Evolutionary conservation across 2,888 invertebrate genomes (phyloP), one percentile per base, ranked within the genome.

Genomic region (Sinhomidia bicolor): DNA sequence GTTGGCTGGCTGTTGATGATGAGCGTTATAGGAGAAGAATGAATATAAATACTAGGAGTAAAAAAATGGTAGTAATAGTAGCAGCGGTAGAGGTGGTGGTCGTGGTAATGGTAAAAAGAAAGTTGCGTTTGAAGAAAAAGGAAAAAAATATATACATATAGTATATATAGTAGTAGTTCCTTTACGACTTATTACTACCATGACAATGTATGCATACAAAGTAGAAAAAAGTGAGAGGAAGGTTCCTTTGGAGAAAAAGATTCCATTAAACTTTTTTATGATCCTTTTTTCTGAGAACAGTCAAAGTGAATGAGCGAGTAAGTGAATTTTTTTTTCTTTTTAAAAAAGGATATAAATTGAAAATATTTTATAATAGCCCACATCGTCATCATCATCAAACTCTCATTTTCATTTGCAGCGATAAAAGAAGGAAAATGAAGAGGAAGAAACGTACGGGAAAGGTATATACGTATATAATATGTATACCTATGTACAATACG

Each of bases 181-280:
- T 68, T 68, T 68, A 68, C 32, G 65, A 68, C 36, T 32, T 32
- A 68, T 32, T 68, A 68, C 36, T 68, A 68, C 36, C 3, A 47
- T 2, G 71, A 74, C 47, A 44, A 44, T 74, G 44, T 23, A 74
- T 74, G 74, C 74, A 74, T 74, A 44, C 74, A 20, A 74, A 74
- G 7, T 62, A 68, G 36, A 68, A 41, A 68, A 36, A 41, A 3
- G 14, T n/a, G n/a, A 68, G 6, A 74, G 44, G 74, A 44, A 74
- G 74, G 74, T 26, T 74, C 47, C 14, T 14, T 51, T n/a, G n/a
- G 47, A 74, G 68, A 82, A 82, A 47, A 71, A 82, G 47, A 82
- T 82, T 82, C 82, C 82, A 82, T 82, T 82, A 82, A 74, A 82
- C 82, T 82, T 82, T 82, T 51, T 82, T 81, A 82, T 82, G 82